These are phyloP conservation scores for Scaptomyza parva DNA, from an alignment of 2,888 invertebrate species.

Conservation along the genomic window DNA sequence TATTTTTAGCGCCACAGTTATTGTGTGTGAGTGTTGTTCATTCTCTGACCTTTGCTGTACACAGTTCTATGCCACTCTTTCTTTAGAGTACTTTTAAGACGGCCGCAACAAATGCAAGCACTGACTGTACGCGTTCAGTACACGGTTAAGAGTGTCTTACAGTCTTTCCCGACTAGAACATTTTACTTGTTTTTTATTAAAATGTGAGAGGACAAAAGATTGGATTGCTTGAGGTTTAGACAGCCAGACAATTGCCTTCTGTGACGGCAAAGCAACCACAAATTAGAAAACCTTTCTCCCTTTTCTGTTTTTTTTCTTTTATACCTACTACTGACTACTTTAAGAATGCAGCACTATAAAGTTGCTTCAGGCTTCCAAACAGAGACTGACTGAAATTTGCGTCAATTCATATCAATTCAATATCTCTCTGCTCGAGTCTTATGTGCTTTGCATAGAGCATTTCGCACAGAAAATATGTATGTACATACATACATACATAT, in stretches of 20 bases:
- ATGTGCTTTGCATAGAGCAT: conserved; percentile 41
- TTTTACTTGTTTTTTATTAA: conserved; percentile 17
- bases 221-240: conserved; percentile 9
- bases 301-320: neutral
- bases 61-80: too few relatives aligned
- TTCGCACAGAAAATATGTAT: too few relatives aligned
- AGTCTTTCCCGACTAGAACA: too few relatives aligned
- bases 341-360: conserved; percentile 32
- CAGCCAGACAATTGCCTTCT: conserved; percentile 50
- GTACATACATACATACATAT: conserved; percentile 29
- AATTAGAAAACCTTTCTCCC: conserved; percentile 46
- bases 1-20: too few relatives aligned
- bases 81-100: too few relatives aligned
- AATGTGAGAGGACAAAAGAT: conserved; percentile 29
- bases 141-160: too few relatives aligned
- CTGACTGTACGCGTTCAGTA: too few relatives aligned
- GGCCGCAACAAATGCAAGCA: too few relatives aligned
- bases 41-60: too few relatives aligned
- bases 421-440: neutral
- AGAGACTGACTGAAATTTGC: conserved; percentile 27
- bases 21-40: too few relatives aligned
- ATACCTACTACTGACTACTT: conserved; percentile 57
- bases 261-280: conserved; percentile 42
- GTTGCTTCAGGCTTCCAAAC: conserved; percentile 54
- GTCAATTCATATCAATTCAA: conserved; percentile 30